Percentiles rank a stretch among this genome's conserved stretches.
Evolutionary conservation across 2,797 vertebrate species (phyloP).

Genomic region (Hyperoplus immaculatus): DNA sequence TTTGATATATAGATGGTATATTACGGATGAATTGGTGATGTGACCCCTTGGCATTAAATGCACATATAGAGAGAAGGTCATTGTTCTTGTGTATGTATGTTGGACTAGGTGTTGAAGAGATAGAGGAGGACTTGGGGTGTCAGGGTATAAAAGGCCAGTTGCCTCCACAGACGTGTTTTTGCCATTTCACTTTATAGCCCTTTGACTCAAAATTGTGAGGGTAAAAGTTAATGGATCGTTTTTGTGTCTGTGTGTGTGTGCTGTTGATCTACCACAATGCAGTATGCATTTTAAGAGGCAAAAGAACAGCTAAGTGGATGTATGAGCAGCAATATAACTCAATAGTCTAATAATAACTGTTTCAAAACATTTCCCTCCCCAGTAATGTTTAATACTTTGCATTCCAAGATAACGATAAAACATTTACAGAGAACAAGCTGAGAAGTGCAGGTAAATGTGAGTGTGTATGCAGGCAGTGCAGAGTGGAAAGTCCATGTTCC

Average conservation of each 20-base stretch:
- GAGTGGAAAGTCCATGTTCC: constrained; percentile 17
- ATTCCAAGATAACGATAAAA: constrained; percentile 18
- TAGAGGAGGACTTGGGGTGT: constrained; percentile 44
- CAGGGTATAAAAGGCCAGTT: constrained; percentile 46
- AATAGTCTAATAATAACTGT: not conserved
- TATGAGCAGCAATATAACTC: not conserved
- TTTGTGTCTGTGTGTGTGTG: constrained; percentile 20
- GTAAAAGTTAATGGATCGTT: constrained; percentile 48
- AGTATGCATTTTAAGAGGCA: not conserved
- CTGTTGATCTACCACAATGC: not conserved
- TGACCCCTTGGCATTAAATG: constrained; percentile 14
- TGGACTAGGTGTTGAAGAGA: constrained; percentile 39
- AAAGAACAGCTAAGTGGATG: not conserved
- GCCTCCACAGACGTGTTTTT: constrained; percentile 46
- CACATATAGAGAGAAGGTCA: constrained; percentile 1
- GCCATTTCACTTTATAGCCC: constrained; percentile 37
- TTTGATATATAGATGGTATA: not conserved
- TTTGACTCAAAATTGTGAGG: constrained; percentile 65
- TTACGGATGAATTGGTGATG: constrained; percentile 8
- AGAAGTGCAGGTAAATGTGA: constrained; percentile 11
- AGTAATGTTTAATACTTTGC: not conserved
- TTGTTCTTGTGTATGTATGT: constrained; percentile 13
- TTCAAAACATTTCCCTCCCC: not conserved
- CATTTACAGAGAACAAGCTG: constrained; percentile 31
- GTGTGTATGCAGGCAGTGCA: constrained; percentile 1